Evolutionary conservation across 2,113 vertebrate species (phyloP).

Genomic region (Planiliza haematocheilus): DNA sequence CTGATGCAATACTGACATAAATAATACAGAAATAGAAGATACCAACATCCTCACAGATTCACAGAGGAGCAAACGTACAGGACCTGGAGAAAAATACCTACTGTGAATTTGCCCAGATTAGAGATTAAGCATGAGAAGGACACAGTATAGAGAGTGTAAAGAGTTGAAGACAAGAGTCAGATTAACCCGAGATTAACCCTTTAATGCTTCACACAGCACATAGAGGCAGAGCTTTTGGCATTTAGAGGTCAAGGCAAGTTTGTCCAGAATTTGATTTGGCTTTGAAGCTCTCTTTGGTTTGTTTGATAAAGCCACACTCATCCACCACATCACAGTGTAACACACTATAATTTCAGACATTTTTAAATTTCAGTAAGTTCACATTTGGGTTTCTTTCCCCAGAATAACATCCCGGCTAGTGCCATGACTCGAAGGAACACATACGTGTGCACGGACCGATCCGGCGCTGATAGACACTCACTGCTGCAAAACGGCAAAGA

Average conservation of each 20-base stretch:
- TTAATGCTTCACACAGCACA: slow-evolving; percentile 3
- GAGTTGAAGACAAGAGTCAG: slow-evolving; percentile 1
- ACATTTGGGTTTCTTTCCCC: slow-evolving; percentile 5
- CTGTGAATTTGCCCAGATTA: background rate
- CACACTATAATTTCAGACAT: too few species aligned
- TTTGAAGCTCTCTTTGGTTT: background rate
- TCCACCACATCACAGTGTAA: too few species aligned
- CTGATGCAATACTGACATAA: too few species aligned
- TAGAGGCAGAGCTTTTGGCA: background rate
- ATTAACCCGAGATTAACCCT: slow-evolving; percentile 55
- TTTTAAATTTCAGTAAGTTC: background rate
- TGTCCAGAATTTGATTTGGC: background rate
- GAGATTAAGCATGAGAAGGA: background rate
- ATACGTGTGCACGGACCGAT: slow-evolving; percentile 91
- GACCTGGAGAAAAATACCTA: background rate
- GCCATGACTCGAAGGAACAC: slow-evolving; percentile 94
- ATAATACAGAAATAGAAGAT: slow-evolving; percentile 13
- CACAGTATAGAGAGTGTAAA: background rate
- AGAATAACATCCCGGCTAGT: slow-evolving; percentile 90
- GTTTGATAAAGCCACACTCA: too few species aligned
- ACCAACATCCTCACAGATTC: background rate
- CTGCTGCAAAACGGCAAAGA: slow-evolving; percentile 92
- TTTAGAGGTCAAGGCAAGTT: slow-evolving; percentile 4
- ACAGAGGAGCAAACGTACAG: background rate
- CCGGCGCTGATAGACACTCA: slow-evolving; percentile 83